These are phyloP conservation scores for Pituophis catenifer DNA, from an alignment of 2,113 vertebrate genomes.

Conservation along the genomic window DNA sequence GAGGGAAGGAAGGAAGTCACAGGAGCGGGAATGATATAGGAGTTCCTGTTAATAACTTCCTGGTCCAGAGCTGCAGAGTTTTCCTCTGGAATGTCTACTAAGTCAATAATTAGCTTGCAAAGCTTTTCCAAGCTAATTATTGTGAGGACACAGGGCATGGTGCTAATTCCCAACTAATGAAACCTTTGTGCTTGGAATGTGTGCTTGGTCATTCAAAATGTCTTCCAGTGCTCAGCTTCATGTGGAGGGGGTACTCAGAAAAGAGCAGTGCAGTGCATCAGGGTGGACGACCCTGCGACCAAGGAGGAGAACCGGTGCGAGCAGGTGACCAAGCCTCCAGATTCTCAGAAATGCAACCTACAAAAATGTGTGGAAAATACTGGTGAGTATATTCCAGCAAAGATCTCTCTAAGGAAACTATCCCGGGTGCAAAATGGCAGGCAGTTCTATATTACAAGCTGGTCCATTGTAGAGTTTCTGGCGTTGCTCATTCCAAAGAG, in stretches of 20 bases:
- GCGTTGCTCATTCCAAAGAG: neutral
- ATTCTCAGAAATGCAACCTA: constrained; percentile 64
- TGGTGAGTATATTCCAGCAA: neutral
- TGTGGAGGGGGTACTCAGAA: constrained; percentile 73
- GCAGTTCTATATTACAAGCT: too few relatives aligned
- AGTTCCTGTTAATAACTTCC: neutral
- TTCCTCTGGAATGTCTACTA: neutral
- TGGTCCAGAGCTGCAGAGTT: neutral
- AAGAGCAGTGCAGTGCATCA: constrained; percentile 65
- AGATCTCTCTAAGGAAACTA: neutral
- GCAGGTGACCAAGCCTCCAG: constrained; percentile 56
- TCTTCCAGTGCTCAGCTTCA: constrained; percentile 70
- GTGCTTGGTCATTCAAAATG: neutral
- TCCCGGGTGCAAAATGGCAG: neutral
- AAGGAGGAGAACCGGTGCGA: constrained; percentile 59
- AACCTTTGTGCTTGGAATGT: neutral
- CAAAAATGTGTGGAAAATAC: constrained; percentile 57
- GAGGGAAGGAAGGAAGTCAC: neutral
- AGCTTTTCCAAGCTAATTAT: neutral
- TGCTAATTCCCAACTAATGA: neutral
- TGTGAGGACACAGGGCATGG: neutral
- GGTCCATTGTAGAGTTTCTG: neutral
- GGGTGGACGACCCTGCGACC: constrained; percentile 54
- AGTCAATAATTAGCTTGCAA: neutral
- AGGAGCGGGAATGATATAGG: neutral